These are phyloP conservation scores for Acleris laterana DNA, from an alignment of 2,888 invertebrate species.

Conservation along the genomic window DNA sequence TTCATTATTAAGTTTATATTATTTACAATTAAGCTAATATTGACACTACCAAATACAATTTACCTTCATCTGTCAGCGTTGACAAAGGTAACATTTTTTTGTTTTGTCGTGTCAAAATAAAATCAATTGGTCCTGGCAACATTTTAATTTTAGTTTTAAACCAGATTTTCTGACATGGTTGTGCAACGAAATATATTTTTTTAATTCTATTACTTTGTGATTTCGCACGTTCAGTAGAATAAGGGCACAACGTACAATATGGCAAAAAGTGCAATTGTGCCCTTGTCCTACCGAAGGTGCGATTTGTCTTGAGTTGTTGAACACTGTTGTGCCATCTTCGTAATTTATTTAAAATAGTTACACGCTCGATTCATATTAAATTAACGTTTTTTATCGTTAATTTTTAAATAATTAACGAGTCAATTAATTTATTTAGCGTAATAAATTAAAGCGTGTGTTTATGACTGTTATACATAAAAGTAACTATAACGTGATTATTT, in stretches of 20 bases:
- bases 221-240: too few relatives aligned
- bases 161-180: slow-evolving; percentile 54
- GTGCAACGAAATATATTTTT: slow-evolving; percentile 60
- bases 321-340: slow-evolving; percentile 53
- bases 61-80: slow-evolving; percentile 1
- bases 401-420: slow-evolving; percentile 42
- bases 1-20: slow-evolving; percentile 35
- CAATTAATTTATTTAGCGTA: slow-evolving; percentile 57
- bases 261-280: too few relatives aligned
- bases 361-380: slow-evolving; percentile 34
- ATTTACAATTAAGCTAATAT: slow-evolving; percentile 7
- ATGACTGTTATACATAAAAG: slow-evolving; percentile 36
- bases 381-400: slow-evolving; percentile 21
- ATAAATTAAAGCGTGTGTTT: slow-evolving; percentile 40
- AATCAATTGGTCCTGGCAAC: slow-evolving; percentile 31
- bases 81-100: neutral
- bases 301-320: slow-evolving; percentile 42
- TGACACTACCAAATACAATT: slow-evolving; percentile 14
- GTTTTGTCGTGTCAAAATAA: slow-evolving; percentile 35
- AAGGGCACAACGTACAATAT: too few relatives aligned
- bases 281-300: too few relatives aligned
- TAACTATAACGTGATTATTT: slow-evolving; percentile 28
- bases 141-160: slow-evolving; percentile 45
- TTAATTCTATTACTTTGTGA: slow-evolving; percentile 42
- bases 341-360: slow-evolving; percentile 40